Percentiles rank a stretch among this genome's conserved stretches.
Conservation (phyloP, 2,888 invertebrate species). For the Prosopocoilus inquinatus region DNA sequence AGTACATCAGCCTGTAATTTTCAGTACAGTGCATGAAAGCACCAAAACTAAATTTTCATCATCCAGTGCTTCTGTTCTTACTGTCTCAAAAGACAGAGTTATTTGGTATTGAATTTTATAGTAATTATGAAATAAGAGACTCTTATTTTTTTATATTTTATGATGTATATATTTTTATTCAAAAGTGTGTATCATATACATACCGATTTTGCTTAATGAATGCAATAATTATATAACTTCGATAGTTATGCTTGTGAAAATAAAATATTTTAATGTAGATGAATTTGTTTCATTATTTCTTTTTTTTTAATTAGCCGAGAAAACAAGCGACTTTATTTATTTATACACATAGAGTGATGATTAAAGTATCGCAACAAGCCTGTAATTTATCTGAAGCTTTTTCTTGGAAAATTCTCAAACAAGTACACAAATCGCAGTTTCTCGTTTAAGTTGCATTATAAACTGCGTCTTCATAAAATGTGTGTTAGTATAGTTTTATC, state of each 20-base stretch:
- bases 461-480: too few species aligned
- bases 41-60: not conserved
- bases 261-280: not conserved
- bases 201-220: not conserved
- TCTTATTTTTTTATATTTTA: not conserved
- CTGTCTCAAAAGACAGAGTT: not conserved
- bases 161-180: not conserved
- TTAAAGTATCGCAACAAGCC: too few species aligned
- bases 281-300: too few species aligned
- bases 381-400: too few species aligned
- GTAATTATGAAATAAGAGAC: not conserved
- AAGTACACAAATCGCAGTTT: too few species aligned
- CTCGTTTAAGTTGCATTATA: too few species aligned
- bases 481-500: too few species aligned
- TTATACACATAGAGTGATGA: too few species aligned
- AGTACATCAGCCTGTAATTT: constrained; percentile 42
- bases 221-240: not conserved
- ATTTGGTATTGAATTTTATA: not conserved
- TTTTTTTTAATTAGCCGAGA: too few species aligned
- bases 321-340: too few species aligned
- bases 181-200: constrained; percentile 1
- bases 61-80: not conserved
- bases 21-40: not conserved
- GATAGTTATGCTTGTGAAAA: not conserved
- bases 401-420: too few species aligned